These are phyloP conservation scores for Idaea dimidiata DNA, from an alignment of 2,888 invertebrate genomes.

Conservation along the genomic window DNA sequence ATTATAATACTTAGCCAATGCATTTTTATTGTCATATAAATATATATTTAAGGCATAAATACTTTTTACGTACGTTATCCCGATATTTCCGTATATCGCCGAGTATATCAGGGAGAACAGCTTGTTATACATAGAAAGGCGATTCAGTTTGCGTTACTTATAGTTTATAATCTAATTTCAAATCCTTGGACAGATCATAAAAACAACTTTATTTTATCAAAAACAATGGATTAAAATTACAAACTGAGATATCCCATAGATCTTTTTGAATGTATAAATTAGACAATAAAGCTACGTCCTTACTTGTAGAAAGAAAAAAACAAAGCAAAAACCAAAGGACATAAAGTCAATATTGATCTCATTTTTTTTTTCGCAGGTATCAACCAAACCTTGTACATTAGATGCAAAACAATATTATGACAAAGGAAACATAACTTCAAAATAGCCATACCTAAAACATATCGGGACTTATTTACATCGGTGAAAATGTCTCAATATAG, in stretches of 20 bases:
- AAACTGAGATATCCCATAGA: neutral
- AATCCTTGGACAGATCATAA: neutral
- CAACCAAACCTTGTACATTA: neutral
- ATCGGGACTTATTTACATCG: neutral
- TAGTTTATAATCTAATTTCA: neutral
- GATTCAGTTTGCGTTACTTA: too few relatives aligned
- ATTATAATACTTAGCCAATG: neutral
- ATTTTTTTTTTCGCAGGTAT: neutral
- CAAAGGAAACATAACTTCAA: neutral
- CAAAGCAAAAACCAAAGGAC: neutral
- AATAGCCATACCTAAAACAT: too few relatives aligned
- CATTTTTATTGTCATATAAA: constrained; percentile 5
- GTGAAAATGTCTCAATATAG: neutral
- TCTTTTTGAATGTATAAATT: neutral
- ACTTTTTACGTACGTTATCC: neutral
- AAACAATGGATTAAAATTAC: neutral
- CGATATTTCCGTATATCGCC: neutral
- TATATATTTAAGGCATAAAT: neutral
- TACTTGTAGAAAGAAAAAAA: too few relatives aligned
- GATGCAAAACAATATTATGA: neutral
- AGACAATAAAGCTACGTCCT: neutral
- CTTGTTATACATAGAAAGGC: neutral
- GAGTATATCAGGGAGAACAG: neutral
- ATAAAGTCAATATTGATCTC: neutral
- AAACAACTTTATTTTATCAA: neutral